A percentile compares a stretch with the other conserved stretches of the same genome.
Evolutionary conservation across 2,888 invertebrate species (phyloP).

Genomic region (Agrochola lychnidis): DNA sequence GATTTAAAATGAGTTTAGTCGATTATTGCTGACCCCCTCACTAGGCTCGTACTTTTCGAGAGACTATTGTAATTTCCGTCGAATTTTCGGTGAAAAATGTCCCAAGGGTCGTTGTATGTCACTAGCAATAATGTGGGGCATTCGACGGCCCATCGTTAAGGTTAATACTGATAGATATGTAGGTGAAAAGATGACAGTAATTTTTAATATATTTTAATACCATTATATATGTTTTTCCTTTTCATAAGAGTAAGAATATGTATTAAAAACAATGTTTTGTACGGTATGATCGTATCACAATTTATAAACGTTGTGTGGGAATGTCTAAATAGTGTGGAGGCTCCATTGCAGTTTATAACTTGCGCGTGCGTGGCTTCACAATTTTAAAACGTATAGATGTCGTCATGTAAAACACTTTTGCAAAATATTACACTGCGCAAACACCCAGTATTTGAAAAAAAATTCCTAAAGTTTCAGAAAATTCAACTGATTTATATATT

Average conservation of each 20-base stretch:
- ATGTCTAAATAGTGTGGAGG: background rate
- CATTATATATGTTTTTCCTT: background rate
- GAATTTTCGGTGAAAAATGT: conserved; percentile 63
- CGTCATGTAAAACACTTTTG: background rate
- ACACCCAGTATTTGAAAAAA: background rate
- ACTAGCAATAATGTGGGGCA: conserved; percentile 54
- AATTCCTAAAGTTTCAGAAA: no score
- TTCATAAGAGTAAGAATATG: background rate
- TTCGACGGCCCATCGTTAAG: conserved; percentile 53
- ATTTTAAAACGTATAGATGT: background rate
- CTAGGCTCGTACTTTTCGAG: conserved; percentile 45
- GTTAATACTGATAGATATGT: conserved; percentile 44
- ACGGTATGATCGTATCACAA: background rate
- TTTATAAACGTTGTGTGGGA: background rate
- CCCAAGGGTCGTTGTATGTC: conserved; percentile 57
- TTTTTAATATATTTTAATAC: conserved; percentile 22
- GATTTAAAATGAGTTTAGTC: conserved; percentile 19
- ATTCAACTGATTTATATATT: no score
- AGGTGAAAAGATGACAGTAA: conserved; percentile 20
- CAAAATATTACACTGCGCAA: background rate
- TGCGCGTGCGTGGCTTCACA: no score
- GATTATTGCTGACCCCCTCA: conserved; percentile 32
- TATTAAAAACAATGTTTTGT: background rate
- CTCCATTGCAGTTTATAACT: no score
- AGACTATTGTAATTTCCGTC: conserved; percentile 66